Evolutionary conservation across 30 jellyfish, hydroid and myxozoan species (phyloP), one percentile per base, ranked within the genome.

Genomic region (Mastigias papua): DNA sequence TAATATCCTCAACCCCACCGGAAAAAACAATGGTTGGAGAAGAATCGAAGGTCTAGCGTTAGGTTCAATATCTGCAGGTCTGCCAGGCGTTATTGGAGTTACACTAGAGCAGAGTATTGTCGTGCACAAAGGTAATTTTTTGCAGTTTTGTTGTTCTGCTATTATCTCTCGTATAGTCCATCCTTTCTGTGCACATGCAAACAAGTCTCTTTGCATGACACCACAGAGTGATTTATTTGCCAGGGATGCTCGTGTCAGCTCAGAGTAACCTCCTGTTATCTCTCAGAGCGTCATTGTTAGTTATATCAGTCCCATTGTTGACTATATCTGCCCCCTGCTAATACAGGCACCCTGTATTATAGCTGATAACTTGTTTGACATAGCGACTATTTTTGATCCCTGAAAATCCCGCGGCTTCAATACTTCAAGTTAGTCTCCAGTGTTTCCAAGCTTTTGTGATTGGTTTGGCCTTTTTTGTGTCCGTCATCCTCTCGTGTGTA

Each of bases 11-110:
- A 93, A 88, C 29, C 96, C 97, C 51, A 66, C 97, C 10, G 98
- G 98, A 29, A 84, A 49, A n/a, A 27, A 69, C 2, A 63, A 63
- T 63, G 69, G 82, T 30, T 93, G 98, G 98, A 58, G 62, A 48
- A 67, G 48, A 48, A 84, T 93, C 21, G 58, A 80, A 63, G 90
- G 76, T 11, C 66, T 85, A 22, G 61, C 48, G 48, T 67, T 88
- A 66, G 46, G 64, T 23, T 34, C 81, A 27, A 69, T 93, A 51
- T 67, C 92, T 25, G 94, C 97, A 10, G 98, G 98, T 1, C 37
- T 90, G 48, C 88, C 86, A 28, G 97, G 97, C 34, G 92, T 80
- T 19, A 34, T 76, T 66, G 97, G 88, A 30, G 58, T 83, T 29
- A 83, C 92, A 30, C 37, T n/a, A 20, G 54, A 15, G 3, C 35